Evolutionary conservation across 1,140 invertebrate species (phyloP).

Genomic region (Drosophila neocordata): DNA sequence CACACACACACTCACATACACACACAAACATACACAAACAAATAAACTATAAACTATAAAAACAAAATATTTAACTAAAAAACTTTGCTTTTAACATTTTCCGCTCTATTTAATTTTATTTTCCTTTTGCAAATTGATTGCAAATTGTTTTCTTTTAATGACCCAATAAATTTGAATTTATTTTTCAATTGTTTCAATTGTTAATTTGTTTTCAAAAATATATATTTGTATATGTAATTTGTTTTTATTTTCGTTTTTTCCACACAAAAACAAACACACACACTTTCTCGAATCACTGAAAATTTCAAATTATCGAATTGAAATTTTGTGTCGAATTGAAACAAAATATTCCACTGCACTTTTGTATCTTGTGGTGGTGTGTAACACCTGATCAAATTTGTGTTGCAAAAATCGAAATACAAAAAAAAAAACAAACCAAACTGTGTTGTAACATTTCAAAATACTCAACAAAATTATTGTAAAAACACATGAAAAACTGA

Average conservation of each 20-base stretch:
- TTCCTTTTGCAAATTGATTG: slow-evolving; percentile 27
- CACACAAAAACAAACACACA: neutral
- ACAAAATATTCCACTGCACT: neutral
- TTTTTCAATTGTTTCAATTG: slow-evolving; percentile 10
- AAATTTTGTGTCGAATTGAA: neutral
- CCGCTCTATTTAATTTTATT: slow-evolving; percentile 1
- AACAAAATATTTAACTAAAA: slow-evolving; percentile 14
- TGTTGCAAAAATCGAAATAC: slow-evolving; percentile 7
- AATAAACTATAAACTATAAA: slow-evolving; percentile 12
- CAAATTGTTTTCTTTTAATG: slow-evolving; percentile 39
- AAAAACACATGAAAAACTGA: slow-evolving; percentile 42
- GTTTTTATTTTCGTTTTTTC: neutral
- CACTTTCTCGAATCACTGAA: neutral
- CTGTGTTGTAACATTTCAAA: slow-evolving; percentile 36
- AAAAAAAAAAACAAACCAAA: slow-evolving; percentile 7
- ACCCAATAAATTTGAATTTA: slow-evolving; percentile 37
- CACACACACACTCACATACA: slow-evolving; percentile 20
- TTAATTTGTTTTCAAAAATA: slow-evolving; percentile 10
- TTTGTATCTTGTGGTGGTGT: slow-evolving; percentile 4
- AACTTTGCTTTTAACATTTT: slow-evolving; percentile 12
- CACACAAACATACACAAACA: slow-evolving; percentile 18
- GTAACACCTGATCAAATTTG: slow-evolving; percentile 1
- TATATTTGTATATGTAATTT: neutral
- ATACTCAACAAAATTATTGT: slow-evolving; percentile 30
- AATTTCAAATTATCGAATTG: slow-evolving; percentile 7